phyloP scores from a whole-genome alignment of 2,113 vertebrate species.

The Electrona antarctica region DNA sequence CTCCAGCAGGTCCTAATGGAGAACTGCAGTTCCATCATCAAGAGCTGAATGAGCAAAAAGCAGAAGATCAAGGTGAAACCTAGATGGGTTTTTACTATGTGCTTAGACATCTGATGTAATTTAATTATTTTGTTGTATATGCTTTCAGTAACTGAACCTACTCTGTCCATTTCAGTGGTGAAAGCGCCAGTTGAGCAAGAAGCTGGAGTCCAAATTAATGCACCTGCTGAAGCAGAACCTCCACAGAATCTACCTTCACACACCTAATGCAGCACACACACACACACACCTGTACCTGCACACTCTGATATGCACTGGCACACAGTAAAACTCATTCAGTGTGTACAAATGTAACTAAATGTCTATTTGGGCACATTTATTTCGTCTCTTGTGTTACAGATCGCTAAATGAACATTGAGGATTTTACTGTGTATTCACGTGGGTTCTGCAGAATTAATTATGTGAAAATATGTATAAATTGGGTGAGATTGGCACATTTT shows the following conservation, averaged over 20 bases:
- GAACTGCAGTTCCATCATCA: conserved; percentile 79
- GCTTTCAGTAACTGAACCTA: background rate
- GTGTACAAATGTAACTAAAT: no score
- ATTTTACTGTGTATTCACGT: conserved; percentile 20
- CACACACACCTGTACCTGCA: conserved; percentile 13
- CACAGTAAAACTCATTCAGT: background rate
- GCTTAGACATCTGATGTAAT: background rate
- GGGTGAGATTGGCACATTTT: conserved; percentile 1
- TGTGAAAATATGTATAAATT: conserved; percentile 21
- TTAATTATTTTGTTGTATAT: background rate
- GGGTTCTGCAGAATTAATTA: conserved; percentile 9
- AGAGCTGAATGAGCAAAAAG: conserved; percentile 43
- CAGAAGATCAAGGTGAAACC: conserved; percentile 57
- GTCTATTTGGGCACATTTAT: no score
- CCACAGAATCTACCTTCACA: conserved; percentile 80
- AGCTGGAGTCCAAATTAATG: conserved; percentile 57
- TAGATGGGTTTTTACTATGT: background rate
- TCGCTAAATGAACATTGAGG: no score
- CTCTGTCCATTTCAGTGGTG: conserved; percentile 52
- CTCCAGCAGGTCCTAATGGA: conserved; percentile 74
- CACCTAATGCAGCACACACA: conserved; percentile 45
- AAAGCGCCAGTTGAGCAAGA: conserved; percentile 62
- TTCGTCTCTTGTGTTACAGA: background rate
- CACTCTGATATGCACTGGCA: conserved; percentile 40
- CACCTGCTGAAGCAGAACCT: conserved; percentile 78